Percentiles rank a stretch among this genome's conserved stretches.
Conservation (phyloP, 2,113 vertebrate genomes). For the Sphyrna mokarran region DNA sequence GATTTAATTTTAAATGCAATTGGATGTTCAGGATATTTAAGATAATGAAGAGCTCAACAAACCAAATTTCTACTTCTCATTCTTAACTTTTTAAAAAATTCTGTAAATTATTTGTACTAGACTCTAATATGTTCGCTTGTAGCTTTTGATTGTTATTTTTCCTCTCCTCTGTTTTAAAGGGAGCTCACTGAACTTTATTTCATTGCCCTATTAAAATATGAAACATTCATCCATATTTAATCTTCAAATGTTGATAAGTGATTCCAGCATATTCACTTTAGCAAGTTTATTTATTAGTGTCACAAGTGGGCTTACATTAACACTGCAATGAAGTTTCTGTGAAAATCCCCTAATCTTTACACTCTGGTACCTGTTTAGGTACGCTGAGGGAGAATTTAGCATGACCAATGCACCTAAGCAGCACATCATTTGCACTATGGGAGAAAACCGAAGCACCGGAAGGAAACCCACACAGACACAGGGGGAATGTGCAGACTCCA, state of each 20-base stretch:
- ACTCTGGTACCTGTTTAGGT: no score
- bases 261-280: not conserved
- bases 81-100: not conserved
- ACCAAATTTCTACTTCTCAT: not conserved
- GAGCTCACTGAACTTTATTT: not conserved
- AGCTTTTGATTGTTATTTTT: not conserved
- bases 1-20: not conserved
- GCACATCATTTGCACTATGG: no score
- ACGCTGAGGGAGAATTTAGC: no score
- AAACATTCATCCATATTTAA: not conserved
- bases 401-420: no score
- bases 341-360: no score
- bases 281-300: no score
- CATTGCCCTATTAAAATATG: not conserved
- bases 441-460: no score
- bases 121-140: not conserved
- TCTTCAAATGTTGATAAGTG: not conserved
- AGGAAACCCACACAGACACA: no score
- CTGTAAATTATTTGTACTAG: not conserved
- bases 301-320: no score
- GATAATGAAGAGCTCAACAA: not conserved
- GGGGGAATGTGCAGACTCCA: no score
- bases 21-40: not conserved
- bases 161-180: not conserved
- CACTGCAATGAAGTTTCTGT: no score